A percentile compares a stretch with the other conserved stretches of the same genome.
phyloP scores from a whole-genome alignment of 2,888 invertebrate species.

The Zele albiditarsus region DNA sequence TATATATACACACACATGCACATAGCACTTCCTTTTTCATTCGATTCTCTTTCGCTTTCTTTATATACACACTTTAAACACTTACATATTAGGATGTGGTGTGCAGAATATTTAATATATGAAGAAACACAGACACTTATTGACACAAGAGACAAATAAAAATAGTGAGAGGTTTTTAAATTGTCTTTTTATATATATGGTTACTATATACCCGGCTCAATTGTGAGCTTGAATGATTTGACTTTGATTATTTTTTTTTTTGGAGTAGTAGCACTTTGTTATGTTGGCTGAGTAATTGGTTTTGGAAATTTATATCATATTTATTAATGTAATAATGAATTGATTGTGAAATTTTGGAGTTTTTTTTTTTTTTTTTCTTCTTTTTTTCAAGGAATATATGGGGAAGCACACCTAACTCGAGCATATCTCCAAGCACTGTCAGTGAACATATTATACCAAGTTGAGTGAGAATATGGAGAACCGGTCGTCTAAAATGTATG shows the following conservation, averaged over 20 bases:
- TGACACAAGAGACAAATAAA: neutral
- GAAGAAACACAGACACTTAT: too few species aligned
- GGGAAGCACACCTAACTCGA: neutral
- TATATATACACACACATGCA: conserved; percentile 1
- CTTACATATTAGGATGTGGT: neutral
- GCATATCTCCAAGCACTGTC: neutral
- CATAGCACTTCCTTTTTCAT: neutral
- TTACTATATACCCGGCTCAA: too few species aligned
- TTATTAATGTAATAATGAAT: too few species aligned
- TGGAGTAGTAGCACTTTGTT: too few species aligned
- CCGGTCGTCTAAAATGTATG: neutral
- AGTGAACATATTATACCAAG: conserved; percentile 16
- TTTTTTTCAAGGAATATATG: neutral
- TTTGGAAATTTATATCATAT: too few species aligned
- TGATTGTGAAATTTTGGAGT: neutral
- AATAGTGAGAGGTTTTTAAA: too few species aligned
- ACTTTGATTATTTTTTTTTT: too few species aligned
- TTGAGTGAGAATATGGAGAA: conserved; percentile 1
- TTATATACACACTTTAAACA: conserved; percentile 14
- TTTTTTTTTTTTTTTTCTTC: too few species aligned
- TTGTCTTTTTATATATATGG: too few species aligned
- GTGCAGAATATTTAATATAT: neutral
- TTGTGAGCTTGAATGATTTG: too few species aligned
- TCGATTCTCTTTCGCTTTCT: neutral
- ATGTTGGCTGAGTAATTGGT: too few species aligned